Evolutionary conservation across 2,113 vertebrate genomes (phyloP), one percentile per base, ranked within the genome.

Genomic region (Dasypus novemcinctus): DNA sequence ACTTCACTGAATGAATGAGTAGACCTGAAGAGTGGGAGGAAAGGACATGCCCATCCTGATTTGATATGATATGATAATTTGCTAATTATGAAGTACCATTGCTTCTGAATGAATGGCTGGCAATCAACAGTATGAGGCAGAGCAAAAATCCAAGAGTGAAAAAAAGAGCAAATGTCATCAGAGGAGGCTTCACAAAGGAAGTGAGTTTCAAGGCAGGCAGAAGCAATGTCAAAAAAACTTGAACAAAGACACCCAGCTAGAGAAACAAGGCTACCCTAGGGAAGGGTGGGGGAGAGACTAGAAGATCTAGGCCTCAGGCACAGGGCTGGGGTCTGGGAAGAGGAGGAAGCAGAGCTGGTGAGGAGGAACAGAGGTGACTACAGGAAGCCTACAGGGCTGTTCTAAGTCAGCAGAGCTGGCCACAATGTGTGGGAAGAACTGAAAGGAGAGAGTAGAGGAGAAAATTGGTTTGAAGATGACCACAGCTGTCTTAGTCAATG

Each of bases 91-190:
- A 82, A 88, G 23, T 33, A 86, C 14, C 46, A 75, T 1, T 83
- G 76, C 36, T 89, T 89, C 88, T 76, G 84, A 90, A 52, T 7
- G 29, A 94, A 93, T 43, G 74, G 38, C n/a, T 85, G 54, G 79
- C 59, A 33, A 90, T 87, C 29, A 63, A 68, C 68, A 79, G 81
- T 17, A 27, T 23, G 36, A n/a, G 25, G 36, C 11, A 46, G 15
- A 20, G 18, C 17, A 20, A 12, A 27, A 31, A 17, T 1, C n/a
- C 17, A 31, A 2, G 7, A 27, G 78, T 20, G 31, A 74, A 92
- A 8, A 8, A 8, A 6, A 12, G 38, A 33, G 12, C 36, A 54
- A 85, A 61, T 79, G 38, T 38, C 33, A 43, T 86, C 13, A 27
- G 49, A 91, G 46, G 63, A 92, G n/a, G 66, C 36, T 63, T 89